Evolutionary conservation across 2,888 invertebrate species (phyloP).

Genomic region (Keiferia lycopersicella): DNA sequence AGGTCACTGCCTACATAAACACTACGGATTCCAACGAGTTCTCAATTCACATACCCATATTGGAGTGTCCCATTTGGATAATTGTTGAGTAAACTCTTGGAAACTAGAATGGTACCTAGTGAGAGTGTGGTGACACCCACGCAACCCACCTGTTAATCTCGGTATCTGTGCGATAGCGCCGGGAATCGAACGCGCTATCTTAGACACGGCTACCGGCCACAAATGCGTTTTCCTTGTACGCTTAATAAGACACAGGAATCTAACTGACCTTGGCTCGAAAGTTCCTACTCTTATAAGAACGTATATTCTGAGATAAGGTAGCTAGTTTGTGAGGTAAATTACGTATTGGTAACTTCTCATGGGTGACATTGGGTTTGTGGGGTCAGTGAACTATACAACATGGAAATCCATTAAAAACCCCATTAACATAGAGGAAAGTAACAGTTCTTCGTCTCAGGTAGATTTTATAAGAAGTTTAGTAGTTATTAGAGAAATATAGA

Average conservation of each 20-base stretch:
- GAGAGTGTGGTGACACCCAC: slow-evolving; percentile 40
- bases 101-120: slow-evolving; percentile 7
- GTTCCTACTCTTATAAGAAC: slow-evolving; percentile 22
- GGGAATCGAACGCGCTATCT: slow-evolving; percentile 56
- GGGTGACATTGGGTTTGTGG: neutral
- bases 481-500: too few relatives aligned
- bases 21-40: neutral
- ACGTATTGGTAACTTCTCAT: slow-evolving; percentile 11
- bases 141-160: slow-evolving; percentile 67
- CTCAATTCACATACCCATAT: slow-evolving; percentile 15
- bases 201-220: slow-evolving; percentile 57
- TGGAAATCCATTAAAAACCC: slow-evolving; percentile 13
- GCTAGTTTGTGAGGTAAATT: slow-evolving; percentile 14
- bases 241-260: slow-evolving; percentile 58
- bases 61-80: slow-evolving; percentile 22
- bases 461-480: neutral
- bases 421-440: neutral
- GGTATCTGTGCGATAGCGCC: slow-evolving; percentile 58
- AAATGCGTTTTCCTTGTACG: slow-evolving; percentile 77
- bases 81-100: slow-evolving; percentile 23
- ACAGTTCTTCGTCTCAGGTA: neutral
- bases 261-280: slow-evolving; percentile 36
- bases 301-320: slow-evolving; percentile 21
- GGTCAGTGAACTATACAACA: slow-evolving; percentile 4
- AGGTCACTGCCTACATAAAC: slow-evolving; percentile 4